Evolutionary conservation across 2,888 invertebrate genomes (phyloP), one percentile per base, ranked within the genome.

Genomic region (Luperina testacea): DNA sequence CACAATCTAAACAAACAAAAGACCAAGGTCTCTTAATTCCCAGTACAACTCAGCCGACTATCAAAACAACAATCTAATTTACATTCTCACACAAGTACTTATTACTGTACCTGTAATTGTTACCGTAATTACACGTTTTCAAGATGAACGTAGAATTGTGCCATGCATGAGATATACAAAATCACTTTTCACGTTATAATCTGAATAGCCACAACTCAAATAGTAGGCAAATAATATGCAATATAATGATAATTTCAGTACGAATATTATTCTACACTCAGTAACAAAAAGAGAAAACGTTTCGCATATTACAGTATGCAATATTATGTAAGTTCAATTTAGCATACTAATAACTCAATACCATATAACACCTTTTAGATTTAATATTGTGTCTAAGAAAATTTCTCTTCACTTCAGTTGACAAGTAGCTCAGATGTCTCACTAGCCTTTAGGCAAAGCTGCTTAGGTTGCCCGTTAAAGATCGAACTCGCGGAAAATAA

Each of bases 81-180:
- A 79, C 17, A 73, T 81, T 87, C 77, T 65, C 83, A 85, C 80
- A 75, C 72, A 82, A 71, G 57, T 68, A 70, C 75, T 45, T 77
- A 77, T 77, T 75, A 71, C 20, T 65, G 63, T 83, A 27, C 32
- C 59, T 63, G 24, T 77, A 83, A 78, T 74, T 88, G 67, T 67
- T 71, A 24, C 32, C 38, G 61, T 88, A 86, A 80, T 87, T 78
- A 88, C 64, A 86, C 45, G 68, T 78, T 77, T 71, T 77, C 68
- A 68, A 82, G 48, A 68, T 38, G 13, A 70, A 72, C 71, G 75
- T 48, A 48, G 42, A 61, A 84, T 67, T 42, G 68, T 72, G 59
- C 32, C 32, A 32, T 32, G 32, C 72, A 61, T 32, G 24, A 80
- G 79, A 80, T 85, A 82, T 64, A 13, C 11, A 38, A 71, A 75